phyloP scores from a whole-genome alignment of 2,797 vertebrate genomes.

The Lagocephalus sceleratus region DNA sequence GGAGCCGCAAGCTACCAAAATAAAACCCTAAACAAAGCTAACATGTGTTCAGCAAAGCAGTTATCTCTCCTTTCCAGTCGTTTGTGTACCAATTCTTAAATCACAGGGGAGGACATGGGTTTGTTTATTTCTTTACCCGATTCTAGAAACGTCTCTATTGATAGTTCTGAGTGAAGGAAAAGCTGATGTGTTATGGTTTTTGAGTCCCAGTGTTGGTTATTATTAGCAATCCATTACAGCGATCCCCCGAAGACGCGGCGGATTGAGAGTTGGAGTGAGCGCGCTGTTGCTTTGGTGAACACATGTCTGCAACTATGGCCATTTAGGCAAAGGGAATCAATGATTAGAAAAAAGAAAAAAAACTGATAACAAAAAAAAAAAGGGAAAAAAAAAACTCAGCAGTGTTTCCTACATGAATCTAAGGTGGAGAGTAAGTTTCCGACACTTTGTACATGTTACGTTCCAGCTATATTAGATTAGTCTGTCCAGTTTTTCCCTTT shows the following conservation, averaged over 20 bases:
- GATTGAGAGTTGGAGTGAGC: slow-evolving; percentile 43
- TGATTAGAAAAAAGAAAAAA: slow-evolving; percentile 60
- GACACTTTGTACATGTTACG: slow-evolving; percentile 35
- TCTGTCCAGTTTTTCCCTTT: slow-evolving; percentile 39
- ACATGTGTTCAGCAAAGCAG: slow-evolving; percentile 54
- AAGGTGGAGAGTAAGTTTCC: slow-evolving; percentile 38
- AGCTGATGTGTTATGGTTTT: slow-evolving; percentile 21
- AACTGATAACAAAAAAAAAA: slow-evolving; percentile 53
- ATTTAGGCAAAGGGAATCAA: slow-evolving; percentile 67
- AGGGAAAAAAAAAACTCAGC: slow-evolving; percentile 22
- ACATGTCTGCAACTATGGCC: slow-evolving; percentile 60
- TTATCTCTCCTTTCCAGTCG: slow-evolving; percentile 18
- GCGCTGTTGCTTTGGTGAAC: slow-evolving; percentile 53
- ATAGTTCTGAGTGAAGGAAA: slow-evolving; percentile 36
- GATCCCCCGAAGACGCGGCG: slow-evolving; percentile 21
- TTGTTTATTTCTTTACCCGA: slow-evolving; percentile 31
- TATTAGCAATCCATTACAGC: slow-evolving; percentile 38
- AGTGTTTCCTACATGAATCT: slow-evolving; percentile 33
- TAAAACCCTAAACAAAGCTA: slow-evolving; percentile 26
- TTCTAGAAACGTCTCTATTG: slow-evolving; percentile 18
- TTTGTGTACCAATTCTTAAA: slow-evolving; percentile 23
- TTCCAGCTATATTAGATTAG: neutral
- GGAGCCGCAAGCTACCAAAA: slow-evolving; percentile 41
- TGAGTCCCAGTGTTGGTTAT: slow-evolving; percentile 36
- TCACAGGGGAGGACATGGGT: slow-evolving; percentile 20